phyloP scores from a whole-genome alignment of 2,888 invertebrate genomes.

The Keiferia lycopersicella region DNA sequence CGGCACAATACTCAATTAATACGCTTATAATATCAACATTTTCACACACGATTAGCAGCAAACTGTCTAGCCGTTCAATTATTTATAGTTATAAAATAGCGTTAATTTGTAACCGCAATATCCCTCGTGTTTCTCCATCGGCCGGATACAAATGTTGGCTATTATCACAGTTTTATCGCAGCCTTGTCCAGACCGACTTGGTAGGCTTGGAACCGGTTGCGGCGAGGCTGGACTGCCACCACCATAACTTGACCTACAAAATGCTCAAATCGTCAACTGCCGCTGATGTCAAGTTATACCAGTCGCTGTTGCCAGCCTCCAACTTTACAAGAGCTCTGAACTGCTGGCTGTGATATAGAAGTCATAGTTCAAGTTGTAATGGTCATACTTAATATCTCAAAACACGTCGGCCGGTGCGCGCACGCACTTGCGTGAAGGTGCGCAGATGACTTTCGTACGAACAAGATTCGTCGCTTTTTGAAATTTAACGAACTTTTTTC shows the following conservation, averaged over 20 bases:
- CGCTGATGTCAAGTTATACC: conserved; percentile 35
- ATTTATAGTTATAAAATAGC: conserved; percentile 5
- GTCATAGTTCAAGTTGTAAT: conserved; percentile 33
- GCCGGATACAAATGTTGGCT: conserved; percentile 49
- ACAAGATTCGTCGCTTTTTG: conserved; percentile 37
- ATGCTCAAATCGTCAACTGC: not conserved
- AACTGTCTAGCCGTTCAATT: not conserved
- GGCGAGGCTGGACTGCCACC: conserved; percentile 53
- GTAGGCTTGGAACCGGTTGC: conserved; percentile 65
- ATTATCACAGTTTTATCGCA: conserved; percentile 60
- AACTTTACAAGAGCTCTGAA: not conserved
- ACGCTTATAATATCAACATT: no score
- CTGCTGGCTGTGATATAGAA: not conserved
- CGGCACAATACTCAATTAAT: no score
- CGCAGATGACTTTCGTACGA: conserved; percentile 34
- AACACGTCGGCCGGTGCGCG: conserved; percentile 31
- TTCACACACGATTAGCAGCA: not conserved
- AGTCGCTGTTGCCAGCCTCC: conserved; percentile 34
- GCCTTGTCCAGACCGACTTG: conserved; percentile 53
- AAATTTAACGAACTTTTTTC: conserved; percentile 36
- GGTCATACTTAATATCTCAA: conserved; percentile 36
- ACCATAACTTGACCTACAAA: conserved; percentile 27
- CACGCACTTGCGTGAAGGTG: conserved; percentile 36
- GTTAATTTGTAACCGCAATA: conserved; percentile 20
- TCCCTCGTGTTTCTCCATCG: conserved; percentile 37